Conservation (phyloP, 2,113 vertebrate species). For the Pleuronectes platessa region DNA sequence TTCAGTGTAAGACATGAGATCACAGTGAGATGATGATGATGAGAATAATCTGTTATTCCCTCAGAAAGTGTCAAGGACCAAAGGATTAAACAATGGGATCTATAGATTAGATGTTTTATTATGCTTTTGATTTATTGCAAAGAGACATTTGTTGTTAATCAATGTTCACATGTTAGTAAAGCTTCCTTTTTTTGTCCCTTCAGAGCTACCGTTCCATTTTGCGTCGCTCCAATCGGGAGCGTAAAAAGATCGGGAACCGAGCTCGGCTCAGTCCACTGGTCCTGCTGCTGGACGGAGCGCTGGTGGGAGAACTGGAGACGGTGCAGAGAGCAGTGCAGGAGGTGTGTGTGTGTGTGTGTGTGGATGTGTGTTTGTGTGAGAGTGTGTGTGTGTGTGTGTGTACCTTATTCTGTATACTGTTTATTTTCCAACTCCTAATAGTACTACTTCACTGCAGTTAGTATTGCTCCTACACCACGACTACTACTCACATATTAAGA, state of each 20-base stretch:
- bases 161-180: not conserved
- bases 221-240: constrained; percentile 70
- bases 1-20: constrained; percentile 66
- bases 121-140: not conserved
- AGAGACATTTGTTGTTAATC: too few relatives aligned
- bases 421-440: not conserved
- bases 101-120: not conserved
- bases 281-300: constrained; percentile 87
- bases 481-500: not conserved
- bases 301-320: constrained; percentile 90
- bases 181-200: constrained; percentile 10
- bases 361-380: not conserved
- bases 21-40: too few relatives aligned
- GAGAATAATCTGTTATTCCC: too few relatives aligned
- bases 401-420: not conserved
- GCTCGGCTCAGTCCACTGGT: constrained; percentile 89
- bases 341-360: constrained; percentile 74
- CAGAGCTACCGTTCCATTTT: constrained; percentile 88
- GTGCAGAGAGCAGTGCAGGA: constrained; percentile 88
- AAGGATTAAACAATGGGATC: too few relatives aligned
- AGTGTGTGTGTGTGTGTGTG: not conserved
- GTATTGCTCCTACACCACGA: not conserved
- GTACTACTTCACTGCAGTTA: not conserved
- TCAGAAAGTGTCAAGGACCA: not conserved
- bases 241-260: constrained; percentile 59